Conservation (phyloP, 2,113 vertebrate genomes). For the Pogonocichla stellata region DNA sequence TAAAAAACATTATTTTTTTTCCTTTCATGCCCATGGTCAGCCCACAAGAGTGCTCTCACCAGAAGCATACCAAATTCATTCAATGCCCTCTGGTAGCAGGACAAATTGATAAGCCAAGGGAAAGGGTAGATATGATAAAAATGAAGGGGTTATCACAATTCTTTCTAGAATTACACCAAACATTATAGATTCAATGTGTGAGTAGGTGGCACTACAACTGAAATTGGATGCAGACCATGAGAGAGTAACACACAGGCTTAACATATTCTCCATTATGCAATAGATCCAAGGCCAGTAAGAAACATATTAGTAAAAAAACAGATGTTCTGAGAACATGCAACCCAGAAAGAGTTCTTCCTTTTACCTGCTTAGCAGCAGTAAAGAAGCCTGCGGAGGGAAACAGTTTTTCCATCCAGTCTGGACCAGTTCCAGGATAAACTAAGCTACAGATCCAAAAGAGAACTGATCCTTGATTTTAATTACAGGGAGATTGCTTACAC, state of each 20-base stretch:
- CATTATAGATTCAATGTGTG: neutral
- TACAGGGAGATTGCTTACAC: neutral
- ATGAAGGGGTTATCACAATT: neutral
- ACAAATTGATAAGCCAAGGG: neutral
- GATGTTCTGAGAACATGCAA: neutral
- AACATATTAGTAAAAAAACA: constrained; percentile 50
- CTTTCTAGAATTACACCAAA: neutral
- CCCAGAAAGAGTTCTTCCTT: neutral
- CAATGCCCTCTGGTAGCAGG: neutral
- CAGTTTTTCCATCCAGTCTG: neutral
- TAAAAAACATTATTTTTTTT: neutral
- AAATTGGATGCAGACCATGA: neutral
- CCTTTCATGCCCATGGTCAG: neutral
- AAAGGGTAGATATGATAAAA: neutral
- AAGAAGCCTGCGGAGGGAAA: constrained; percentile 36
- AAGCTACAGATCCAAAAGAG: neutral
- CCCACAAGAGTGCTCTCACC: neutral
- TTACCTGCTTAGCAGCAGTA: constrained; percentile 49
- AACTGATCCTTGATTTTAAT: constrained; percentile 42
- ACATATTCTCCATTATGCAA: neutral
- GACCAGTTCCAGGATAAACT: constrained; percentile 21
- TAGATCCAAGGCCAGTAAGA: neutral
- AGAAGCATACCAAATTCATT: constrained; percentile 1
- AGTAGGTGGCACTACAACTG: neutral
- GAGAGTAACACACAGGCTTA: neutral